A percentile compares a stretch with the other conserved stretches of the same genome.
Conservation (phyloP, 1,140 invertebrate genomes). For the Trachymyrmex septentrionalis region DNA sequence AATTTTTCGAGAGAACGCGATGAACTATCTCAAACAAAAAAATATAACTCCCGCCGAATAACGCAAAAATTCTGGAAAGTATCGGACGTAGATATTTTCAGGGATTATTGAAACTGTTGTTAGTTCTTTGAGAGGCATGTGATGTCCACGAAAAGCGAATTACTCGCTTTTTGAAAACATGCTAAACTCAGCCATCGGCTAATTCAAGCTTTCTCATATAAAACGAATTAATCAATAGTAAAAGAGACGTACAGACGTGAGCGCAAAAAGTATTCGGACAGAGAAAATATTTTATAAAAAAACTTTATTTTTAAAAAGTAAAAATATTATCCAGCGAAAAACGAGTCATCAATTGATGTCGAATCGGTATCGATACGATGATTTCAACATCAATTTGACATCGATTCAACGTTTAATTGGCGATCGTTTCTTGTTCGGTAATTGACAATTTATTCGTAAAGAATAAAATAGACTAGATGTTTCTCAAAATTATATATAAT, state of each 20-base stretch:
- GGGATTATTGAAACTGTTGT: not conserved
- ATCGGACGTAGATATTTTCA: not conserved
- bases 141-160: not conserved
- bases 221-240: conserved; percentile 3
- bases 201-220: not conserved
- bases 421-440: too few species aligned
- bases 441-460: too few species aligned
- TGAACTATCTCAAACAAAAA: not conserved
- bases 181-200: not conserved
- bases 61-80: not conserved
- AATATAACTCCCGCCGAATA: not conserved
- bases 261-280: too few species aligned
- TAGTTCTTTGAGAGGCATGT: not conserved
- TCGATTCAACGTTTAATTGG: too few species aligned
- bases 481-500: too few species aligned
- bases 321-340: too few species aligned
- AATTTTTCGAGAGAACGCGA: conserved; percentile 5
- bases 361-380: too few species aligned
- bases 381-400: too few species aligned
- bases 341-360: too few species aligned
- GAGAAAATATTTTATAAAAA: too few species aligned
- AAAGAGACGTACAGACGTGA: not conserved
- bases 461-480: too few species aligned
- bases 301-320: too few species aligned
- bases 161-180: not conserved